These are phyloP conservation scores for Stictocephala bisonia DNA, from an alignment of 2,888 invertebrate species.

Conservation along the genomic window DNA sequence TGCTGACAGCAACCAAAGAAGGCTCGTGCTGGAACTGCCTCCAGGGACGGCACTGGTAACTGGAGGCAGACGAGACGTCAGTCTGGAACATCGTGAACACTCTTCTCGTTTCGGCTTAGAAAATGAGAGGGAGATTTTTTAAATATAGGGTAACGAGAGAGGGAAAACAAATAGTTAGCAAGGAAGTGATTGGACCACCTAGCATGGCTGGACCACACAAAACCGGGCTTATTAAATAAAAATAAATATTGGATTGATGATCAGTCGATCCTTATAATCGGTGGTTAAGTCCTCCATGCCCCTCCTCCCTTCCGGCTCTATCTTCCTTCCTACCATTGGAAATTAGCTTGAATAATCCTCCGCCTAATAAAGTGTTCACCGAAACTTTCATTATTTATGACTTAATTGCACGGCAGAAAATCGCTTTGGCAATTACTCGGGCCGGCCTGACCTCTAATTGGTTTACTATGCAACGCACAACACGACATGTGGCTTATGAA, in stretches of 20 bases:
- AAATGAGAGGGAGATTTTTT: slow-evolving; percentile 33
- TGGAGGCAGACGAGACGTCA: slow-evolving; percentile 21
- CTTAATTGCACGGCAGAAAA: slow-evolving; percentile 10
- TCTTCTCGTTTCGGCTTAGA: slow-evolving; percentile 29
- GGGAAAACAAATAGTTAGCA: slow-evolving; percentile 35
- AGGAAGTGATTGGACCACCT: slow-evolving; percentile 34
- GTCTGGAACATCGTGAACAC: slow-evolving; percentile 1
- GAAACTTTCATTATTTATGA: slow-evolving; percentile 18
- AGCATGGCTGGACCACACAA: slow-evolving; percentile 37
- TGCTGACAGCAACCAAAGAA: slow-evolving; percentile 22
- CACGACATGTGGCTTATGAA: too few species aligned
- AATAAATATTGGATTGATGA: slow-evolving; percentile 36
- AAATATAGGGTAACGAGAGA: slow-evolving; percentile 42
- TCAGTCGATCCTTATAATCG: slow-evolving; percentile 29
- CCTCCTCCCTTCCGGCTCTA: not conserved
- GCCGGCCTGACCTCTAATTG: not conserved
- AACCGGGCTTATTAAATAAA: slow-evolving; percentile 37
- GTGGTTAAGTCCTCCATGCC: not conserved
- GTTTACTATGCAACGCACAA: too few species aligned
- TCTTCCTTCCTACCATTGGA: not conserved
- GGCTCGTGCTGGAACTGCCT: too few species aligned
- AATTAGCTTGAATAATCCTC: slow-evolving; percentile 17
- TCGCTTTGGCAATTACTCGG: not conserved
- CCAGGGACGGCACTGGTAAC: slow-evolving; percentile 13
- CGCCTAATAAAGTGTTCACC: slow-evolving; percentile 30